Conservation (phyloP, 1,140 invertebrate genomes). For the Tetragnatha versicolor region DNA sequence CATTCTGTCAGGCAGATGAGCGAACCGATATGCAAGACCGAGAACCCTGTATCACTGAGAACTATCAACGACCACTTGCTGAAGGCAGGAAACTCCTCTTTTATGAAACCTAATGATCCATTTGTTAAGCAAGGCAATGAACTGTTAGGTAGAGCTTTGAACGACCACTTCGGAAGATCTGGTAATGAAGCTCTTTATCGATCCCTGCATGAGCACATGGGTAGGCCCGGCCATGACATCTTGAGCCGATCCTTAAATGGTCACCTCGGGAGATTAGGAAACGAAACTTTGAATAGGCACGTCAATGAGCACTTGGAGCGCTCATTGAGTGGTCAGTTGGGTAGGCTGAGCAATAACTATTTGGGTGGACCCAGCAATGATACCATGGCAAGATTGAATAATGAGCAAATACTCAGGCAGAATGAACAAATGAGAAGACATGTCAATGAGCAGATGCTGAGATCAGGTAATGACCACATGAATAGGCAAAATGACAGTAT, state of each 20-base stretch:
- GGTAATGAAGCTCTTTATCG: constrained; percentile 41
- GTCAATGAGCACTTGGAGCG: constrained; percentile 46
- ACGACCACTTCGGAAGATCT: constrained; percentile 46
- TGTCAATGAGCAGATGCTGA: constrained; percentile 45
- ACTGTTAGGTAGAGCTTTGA: constrained; percentile 43
- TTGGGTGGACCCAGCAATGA: constrained; percentile 33
- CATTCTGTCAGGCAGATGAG: constrained; percentile 22
- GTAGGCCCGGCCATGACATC: constrained; percentile 51
- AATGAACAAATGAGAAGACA: constrained; percentile 48
- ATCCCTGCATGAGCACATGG: constrained; percentile 46
- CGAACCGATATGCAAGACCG: constrained; percentile 39
- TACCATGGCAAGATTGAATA: constrained; percentile 21
- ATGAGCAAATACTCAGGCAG: constrained; percentile 42
- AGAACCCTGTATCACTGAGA: constrained; percentile 26
- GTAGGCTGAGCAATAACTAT: constrained; percentile 42
- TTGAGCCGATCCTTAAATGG: constrained; percentile 42
- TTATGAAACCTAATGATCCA: constrained; percentile 27
- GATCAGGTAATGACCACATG: constrained; percentile 30
- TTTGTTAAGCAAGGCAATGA: constrained; percentile 45
- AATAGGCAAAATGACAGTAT: constrained; percentile 30
- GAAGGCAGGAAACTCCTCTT: constrained; percentile 45
- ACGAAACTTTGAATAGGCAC: constrained; percentile 36
- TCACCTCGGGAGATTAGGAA: constrained; percentile 30
- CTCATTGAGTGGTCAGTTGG: constrained; percentile 38
- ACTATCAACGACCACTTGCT: constrained; percentile 46